Evolutionary conservation across 2,113 vertebrate species (phyloP).

Genomic region (Gnathonemus echidnorhynchus): DNA sequence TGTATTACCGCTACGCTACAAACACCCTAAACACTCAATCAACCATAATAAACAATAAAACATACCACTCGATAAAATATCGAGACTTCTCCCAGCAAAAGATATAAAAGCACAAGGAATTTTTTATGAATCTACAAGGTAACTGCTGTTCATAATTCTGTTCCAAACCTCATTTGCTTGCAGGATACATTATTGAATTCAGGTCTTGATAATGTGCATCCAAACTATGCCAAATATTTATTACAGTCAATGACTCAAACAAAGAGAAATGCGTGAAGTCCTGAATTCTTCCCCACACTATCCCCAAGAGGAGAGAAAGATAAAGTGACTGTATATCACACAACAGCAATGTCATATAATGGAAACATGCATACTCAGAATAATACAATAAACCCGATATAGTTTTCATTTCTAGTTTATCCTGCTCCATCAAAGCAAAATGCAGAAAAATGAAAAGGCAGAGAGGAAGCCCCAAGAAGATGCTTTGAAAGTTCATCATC

Average conservation of each 20-base stretch:
- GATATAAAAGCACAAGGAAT: neutral
- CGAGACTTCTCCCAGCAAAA: neutral
- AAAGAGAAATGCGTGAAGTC: conserved; percentile 18
- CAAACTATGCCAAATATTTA: conserved; percentile 12
- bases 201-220: neutral
- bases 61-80: neutral
- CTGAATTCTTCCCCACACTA: neutral
- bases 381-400: neutral
- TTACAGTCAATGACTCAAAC: conserved; percentile 20
- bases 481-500: neutral
- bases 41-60: neutral
- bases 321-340: neutral
- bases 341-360: neutral
- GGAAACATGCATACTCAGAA: neutral
- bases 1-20: neutral
- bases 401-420: neutral
- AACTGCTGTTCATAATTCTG: neutral
- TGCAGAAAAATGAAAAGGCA: neutral
- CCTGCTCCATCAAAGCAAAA: neutral
- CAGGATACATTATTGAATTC: neutral
- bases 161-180: neutral
- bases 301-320: neutral
- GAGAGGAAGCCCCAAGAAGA: neutral
- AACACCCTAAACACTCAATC: neutral
- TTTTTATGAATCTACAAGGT: neutral